Conservation (phyloP, 2,113 vertebrate species). For the Rutilus rutilus region DNA sequence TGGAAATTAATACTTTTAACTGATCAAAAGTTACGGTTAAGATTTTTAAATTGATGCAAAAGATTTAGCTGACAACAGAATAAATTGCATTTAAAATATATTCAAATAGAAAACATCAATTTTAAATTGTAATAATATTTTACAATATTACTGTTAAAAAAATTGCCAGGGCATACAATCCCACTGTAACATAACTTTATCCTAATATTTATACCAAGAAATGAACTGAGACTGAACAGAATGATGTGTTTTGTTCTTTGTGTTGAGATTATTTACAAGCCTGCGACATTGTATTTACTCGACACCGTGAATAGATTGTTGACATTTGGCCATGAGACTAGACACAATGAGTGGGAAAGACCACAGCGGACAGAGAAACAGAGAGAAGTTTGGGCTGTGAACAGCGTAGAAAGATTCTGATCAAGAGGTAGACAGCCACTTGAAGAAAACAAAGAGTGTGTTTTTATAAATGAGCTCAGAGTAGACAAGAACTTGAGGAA, state of each 20-base stretch:
- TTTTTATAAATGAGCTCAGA: conserved; percentile 12
- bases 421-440: conserved; percentile 32
- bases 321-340: conserved; percentile 41
- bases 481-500: neutral
- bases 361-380: conserved; percentile 29
- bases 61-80: neutral
- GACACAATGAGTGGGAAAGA: conserved; percentile 53
- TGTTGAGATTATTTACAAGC: conserved; percentile 41
- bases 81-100: neutral
- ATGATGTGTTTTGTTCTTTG: conserved; percentile 24
- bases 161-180: neutral
- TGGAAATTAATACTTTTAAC: neutral
- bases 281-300: conserved; percentile 44
- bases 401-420: conserved; percentile 2
- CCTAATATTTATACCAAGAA: neutral
- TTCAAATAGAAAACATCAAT: neutral
- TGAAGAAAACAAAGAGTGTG: conserved; percentile 32
- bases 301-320: conserved; percentile 43
- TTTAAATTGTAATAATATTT: neutral
- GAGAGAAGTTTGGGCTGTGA: conserved; percentile 22
- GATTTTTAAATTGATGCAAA: neutral
- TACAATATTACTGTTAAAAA: neutral
- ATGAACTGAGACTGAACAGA: neutral
- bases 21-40: neutral
- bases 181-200: neutral